Evolutionary conservation across 2,797 vertebrate genomes (phyloP).

Genomic region (Hipposideros larvatus): DNA sequence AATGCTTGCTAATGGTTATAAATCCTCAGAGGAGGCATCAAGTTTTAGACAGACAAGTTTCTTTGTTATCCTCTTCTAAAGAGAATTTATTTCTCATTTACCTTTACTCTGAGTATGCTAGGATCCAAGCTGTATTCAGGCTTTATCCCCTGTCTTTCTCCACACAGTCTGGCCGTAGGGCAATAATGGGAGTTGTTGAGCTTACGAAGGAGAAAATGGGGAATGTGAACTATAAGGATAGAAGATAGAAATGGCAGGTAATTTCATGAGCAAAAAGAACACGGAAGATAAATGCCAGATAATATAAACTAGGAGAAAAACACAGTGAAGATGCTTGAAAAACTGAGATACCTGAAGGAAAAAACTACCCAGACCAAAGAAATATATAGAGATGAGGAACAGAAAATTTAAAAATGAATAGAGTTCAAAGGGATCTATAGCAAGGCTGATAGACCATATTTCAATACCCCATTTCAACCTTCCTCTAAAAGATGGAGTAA

Average conservation of each 20-base stretch:
- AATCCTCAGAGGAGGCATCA: neutral
- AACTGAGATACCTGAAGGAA: neutral
- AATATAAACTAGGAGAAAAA: neutral
- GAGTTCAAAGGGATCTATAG: neutral
- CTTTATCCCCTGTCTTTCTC: neutral
- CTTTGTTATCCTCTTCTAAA: neutral
- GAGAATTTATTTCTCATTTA: slow-evolving; percentile 5
- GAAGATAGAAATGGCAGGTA: neutral
- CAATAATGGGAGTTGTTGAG: neutral
- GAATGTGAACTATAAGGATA: neutral
- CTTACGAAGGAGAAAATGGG: neutral
- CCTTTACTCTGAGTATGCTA: neutral
- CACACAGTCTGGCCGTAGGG: neutral
- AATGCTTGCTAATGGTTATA: neutral
- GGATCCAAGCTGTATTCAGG: neutral
- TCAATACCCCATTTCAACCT: neutral
- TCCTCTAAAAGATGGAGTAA: neutral
- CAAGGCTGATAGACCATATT: neutral
- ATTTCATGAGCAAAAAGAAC: neutral
- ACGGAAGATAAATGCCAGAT: neutral
- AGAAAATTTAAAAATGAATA: neutral
- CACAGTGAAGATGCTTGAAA: neutral
- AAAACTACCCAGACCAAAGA: neutral
- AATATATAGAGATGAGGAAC: neutral
- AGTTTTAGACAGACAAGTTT: neutral